These are phyloP conservation scores for Allolobophora icterica DNA, from an alignment of 2,888 invertebrate genomes.

Conservation along the genomic window DNA sequence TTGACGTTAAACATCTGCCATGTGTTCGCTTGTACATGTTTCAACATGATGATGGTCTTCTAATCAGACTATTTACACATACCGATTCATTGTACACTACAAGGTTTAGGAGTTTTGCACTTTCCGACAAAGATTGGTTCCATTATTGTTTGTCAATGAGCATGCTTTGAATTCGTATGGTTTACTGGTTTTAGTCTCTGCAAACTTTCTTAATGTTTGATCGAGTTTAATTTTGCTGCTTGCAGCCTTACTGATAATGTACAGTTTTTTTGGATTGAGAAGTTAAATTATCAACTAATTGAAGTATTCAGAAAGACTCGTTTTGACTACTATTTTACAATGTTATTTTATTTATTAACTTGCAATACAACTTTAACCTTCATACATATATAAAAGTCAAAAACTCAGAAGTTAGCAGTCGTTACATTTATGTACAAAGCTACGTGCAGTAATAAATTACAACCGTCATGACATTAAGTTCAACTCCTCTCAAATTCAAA, in stretches of 20 bases:
- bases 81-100: neutral
- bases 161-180: neutral
- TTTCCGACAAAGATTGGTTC: neutral
- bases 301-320: neutral
- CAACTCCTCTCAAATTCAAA: neutral
- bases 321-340: neutral
- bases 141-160: neutral
- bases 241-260: neutral
- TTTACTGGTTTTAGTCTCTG: constrained; percentile 7
- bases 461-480: neutral
- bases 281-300: neutral
- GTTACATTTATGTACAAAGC: neutral
- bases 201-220: neutral
- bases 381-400: neutral
- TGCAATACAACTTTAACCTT: neutral
- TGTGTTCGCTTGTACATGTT: neutral
- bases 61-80: neutral
- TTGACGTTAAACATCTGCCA: neutral
- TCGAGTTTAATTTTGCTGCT: neutral
- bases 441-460: neutral
- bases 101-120: no score
- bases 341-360: no score
- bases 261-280: neutral
- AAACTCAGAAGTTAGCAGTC: neutral
- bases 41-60: neutral